Evolutionary conservation across 2,888 invertebrate genomes (phyloP).

Genomic region (Aquatica leii): DNA sequence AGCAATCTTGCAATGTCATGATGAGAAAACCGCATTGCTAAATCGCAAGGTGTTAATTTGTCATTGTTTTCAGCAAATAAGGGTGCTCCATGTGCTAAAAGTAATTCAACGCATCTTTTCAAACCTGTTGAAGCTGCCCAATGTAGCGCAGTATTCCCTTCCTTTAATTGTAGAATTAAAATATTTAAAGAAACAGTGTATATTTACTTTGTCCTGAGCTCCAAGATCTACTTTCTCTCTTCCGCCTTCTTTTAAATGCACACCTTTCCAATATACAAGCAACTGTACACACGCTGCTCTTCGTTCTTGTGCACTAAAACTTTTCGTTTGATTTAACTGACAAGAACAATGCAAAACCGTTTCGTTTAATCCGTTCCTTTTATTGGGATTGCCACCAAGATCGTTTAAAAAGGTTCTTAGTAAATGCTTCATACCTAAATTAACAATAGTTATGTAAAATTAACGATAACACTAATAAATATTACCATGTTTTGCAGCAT

Average conservation of each 20-base stretch:
- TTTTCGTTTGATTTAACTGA: constrained; percentile 61
- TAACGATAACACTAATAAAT: constrained; percentile 46
- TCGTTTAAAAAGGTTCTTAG: constrained; percentile 71
- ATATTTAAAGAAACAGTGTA: too few species aligned
- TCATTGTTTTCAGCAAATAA: constrained; percentile 70
- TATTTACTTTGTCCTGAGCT: constrained; percentile 67
- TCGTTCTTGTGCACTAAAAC: constrained; percentile 65
- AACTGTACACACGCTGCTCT: constrained; percentile 69
- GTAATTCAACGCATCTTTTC: constrained; percentile 69
- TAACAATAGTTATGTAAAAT: too few species aligned
- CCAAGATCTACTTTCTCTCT: constrained; percentile 67
- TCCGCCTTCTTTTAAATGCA: constrained; percentile 62
- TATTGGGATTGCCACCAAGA: constrained; percentile 73
- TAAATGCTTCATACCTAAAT: constrained; percentile 65
- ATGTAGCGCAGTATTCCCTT: constrained; percentile 73
- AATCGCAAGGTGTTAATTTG: constrained; percentile 71
- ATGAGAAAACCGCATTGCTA: constrained; percentile 68
- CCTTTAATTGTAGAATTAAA: constrained; percentile 58
- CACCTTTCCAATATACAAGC: constrained; percentile 70
- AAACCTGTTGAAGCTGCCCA: constrained; percentile 70
- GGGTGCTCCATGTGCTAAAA: constrained; percentile 68
- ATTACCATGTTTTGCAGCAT: constrained; percentile 70
- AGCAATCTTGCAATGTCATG: constrained; percentile 70
- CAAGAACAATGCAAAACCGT: constrained; percentile 71
- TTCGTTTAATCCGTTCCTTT: constrained; percentile 70